These are phyloP conservation scores for Sycophaga agraensis DNA, from an alignment of 1,140 invertebrate species.

Conservation along the genomic window DNA sequence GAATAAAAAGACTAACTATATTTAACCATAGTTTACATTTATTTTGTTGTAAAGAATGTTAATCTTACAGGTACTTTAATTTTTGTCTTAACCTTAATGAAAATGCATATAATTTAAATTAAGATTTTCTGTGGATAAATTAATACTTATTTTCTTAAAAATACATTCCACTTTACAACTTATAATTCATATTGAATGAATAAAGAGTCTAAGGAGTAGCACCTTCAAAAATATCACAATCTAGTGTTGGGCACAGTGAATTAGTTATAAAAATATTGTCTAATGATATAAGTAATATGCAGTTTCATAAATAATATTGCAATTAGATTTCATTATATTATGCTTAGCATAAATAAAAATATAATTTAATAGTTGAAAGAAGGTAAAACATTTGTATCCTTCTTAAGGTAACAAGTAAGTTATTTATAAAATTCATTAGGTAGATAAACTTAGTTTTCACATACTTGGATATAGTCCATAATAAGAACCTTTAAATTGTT, in stretches of 20 bases:
- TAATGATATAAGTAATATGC: neutral
- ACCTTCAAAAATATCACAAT: conserved; percentile 19
- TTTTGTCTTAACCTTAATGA: conserved; percentile 7
- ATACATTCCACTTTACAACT: neutral
- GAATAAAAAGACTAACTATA: conserved; percentile 21
- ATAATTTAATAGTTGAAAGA: too few relatives aligned
- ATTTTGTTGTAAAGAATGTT: conserved; percentile 6
- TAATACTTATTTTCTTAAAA: conserved; percentile 4
- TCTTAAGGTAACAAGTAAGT: too few relatives aligned
- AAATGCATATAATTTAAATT: conserved; percentile 1
- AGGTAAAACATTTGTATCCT: too few relatives aligned
- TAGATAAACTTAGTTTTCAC: too few relatives aligned
- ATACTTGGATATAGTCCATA: conserved; percentile 47
- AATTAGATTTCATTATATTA: neutral
- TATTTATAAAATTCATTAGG: too few relatives aligned
- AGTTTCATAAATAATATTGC: neutral
- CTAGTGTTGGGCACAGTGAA: neutral
- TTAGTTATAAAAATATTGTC: neutral
- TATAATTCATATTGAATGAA: conserved; percentile 4
- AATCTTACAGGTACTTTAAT: conserved; percentile 24
- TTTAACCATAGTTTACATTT: conserved; percentile 7
- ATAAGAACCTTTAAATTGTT: conserved; percentile 44
- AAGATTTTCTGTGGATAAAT: neutral
- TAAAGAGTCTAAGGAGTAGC: neutral
- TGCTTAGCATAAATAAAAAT: neutral